A percentile compares a stretch with the other conserved stretches of the same genome.
These are phyloP conservation scores for Aricia artaxerxes DNA, from an alignment of 2,888 invertebrate species.

Conservation along the genomic window DNA sequence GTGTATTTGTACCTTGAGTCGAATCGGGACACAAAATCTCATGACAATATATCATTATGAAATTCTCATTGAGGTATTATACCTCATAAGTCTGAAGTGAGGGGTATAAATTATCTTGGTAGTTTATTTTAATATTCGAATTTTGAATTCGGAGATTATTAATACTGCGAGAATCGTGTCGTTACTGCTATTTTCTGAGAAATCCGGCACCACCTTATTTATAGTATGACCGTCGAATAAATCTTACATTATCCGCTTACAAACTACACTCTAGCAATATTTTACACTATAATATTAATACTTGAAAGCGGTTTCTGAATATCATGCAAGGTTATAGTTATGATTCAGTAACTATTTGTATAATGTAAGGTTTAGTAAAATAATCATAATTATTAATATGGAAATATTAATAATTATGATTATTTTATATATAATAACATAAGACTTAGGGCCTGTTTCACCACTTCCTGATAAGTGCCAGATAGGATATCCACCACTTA, in stretches of 20 bases:
- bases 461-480: too few species aligned
- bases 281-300: slow-evolving; percentile 18
- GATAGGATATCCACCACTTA: too few species aligned
- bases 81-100: too few species aligned
- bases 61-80: too few species aligned
- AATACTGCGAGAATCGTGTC: neutral
- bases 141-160: neutral
- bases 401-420: too few species aligned
- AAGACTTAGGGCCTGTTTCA: too few species aligned
- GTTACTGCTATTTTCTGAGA: neutral
- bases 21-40: too few species aligned
- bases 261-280: slow-evolving; percentile 8
- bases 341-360: neutral
- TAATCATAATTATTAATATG: too few species aligned
- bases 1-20: too few species aligned
- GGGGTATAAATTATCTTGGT: neutral
- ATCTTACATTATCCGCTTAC: slow-evolving; percentile 25
- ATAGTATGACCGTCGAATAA: slow-evolving; percentile 12
- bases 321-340: neutral
- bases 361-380: neutral
- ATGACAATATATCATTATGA: too few species aligned
- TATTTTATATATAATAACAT: too few species aligned
- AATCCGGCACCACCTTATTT: slow-evolving; percentile 7
- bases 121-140: neutral
- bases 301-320: neutral